Base-by-base conservation (phyloP, 2,888 invertebrate species). In the Ecliptopera silaceata region DNA sequence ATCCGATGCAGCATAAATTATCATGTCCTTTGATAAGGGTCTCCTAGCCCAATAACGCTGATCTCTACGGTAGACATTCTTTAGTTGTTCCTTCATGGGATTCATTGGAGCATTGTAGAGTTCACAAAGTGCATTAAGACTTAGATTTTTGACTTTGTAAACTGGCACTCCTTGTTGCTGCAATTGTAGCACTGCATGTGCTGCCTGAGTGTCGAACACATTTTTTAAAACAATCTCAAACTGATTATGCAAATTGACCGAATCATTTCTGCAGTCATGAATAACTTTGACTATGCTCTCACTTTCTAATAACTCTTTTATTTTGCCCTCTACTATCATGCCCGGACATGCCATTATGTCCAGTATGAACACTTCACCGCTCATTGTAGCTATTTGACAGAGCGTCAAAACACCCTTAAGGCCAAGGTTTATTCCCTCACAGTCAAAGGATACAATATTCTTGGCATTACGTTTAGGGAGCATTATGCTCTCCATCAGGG, bases 121-220 rank as follows among this genome's bases (percentile, higher is more conserved):
- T 84, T 97, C 96, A 84, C 98, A 98, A 51, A 99, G 92, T 50
- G 97, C 96, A 90, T 97, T 97, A 56, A 98, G 92, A 69, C 97
- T 97, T 44, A 98, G 95, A 80, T 97, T 97, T 88, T 98, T 98
- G 49, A 97, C 97, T 92, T 98, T 98, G 80, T 98, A 97, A 47
- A 98, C 97, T 31, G 98, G 97, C 72, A 97, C 96, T 60, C 95
- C 95, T 59, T 95, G 96, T 72, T 97, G 96, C 88, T 98, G 98
- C 76, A 95, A 95, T 76, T 98, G 97, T 45, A 98, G 87, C 10
- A 98, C 96, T 50, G 98, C 96, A 84, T 98, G 97, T 38, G 98
- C 98, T 32, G 96, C 96, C 93, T 97, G 98, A 31, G 98, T 98
- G 80, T 98, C 98, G 82, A 98, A 98, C 47, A 98, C 96, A 85